These are phyloP conservation scores for Calliopsis andreniformis DNA, from an alignment of 1,140 invertebrate genomes.

Conservation along the genomic window DNA sequence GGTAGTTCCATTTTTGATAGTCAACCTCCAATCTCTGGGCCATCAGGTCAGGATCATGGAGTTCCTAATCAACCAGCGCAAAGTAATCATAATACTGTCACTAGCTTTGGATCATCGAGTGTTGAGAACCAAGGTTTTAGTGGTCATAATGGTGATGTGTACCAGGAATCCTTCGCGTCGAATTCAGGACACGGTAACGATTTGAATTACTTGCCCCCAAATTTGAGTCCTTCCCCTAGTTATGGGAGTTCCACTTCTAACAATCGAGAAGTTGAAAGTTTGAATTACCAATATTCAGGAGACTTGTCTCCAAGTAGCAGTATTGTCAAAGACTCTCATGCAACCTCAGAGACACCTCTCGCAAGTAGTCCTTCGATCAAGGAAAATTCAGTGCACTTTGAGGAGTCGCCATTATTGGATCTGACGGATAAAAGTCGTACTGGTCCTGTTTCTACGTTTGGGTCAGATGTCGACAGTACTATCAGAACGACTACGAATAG, in stretches of 20 bases:
- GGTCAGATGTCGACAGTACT: not conserved
- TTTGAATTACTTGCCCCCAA: not conserved
- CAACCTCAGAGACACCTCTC: not conserved
- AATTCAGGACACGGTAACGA: not conserved
- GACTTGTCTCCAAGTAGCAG: slow-evolving; percentile 37
- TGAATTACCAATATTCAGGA: slow-evolving; percentile 18
- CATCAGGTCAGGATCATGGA: not conserved
- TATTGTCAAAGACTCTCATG: slow-evolving; percentile 14
- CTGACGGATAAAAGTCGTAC: slow-evolving; percentile 32
- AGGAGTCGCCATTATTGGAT: slow-evolving; percentile 56
- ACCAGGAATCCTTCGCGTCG: not conserved
- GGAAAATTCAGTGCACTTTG: slow-evolving; percentile 38
- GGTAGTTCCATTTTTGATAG: not conserved
- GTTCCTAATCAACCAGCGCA: not conserved
- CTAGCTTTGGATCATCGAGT: not conserved
- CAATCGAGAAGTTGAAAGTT: not conserved
- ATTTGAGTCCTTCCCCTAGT: slow-evolving; percentile 8
- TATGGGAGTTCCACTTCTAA: slow-evolving; percentile 8
- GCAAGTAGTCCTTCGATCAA: not conserved
- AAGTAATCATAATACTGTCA: not conserved
- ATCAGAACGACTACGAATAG: slow-evolving; percentile 21
- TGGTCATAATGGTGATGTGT: not conserved
- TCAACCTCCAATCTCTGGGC: not conserved
- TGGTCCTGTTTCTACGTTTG: too few relatives aligned
- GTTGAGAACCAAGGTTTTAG: not conserved